phyloP scores from a whole-genome alignment of 2,797 vertebrate species.

The Mergus octosetaceus region DNA sequence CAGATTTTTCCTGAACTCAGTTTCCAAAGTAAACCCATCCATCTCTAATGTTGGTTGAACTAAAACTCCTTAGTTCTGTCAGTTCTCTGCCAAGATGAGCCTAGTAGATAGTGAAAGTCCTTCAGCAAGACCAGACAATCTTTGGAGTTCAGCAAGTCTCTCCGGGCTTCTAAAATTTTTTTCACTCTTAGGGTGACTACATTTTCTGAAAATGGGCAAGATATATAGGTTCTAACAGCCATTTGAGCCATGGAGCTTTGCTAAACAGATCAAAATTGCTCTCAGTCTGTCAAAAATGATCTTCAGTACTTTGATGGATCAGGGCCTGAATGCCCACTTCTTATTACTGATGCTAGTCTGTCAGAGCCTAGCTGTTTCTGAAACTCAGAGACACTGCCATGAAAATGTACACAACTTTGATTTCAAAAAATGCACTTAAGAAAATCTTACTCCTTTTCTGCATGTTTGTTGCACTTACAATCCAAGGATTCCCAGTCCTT shows the following conservation, averaged over 20 bases:
- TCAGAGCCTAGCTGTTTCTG: background rate
- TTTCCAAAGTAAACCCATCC: background rate
- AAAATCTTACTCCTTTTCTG: background rate
- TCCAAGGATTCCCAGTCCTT: background rate
- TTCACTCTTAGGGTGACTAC: background rate
- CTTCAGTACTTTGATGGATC: background rate
- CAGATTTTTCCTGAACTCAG: background rate
- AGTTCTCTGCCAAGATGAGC: background rate
- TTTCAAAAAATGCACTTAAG: background rate
- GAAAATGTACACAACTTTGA: background rate
- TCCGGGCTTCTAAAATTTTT: background rate
- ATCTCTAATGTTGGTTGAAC: background rate
- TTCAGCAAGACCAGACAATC: background rate
- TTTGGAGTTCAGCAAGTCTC: constrained; percentile 1
- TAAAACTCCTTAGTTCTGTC: background rate
- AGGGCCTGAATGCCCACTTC: background rate
- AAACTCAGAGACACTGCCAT: background rate
- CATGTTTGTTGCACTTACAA: background rate
- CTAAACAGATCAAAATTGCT: background rate
- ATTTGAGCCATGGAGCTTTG: background rate
- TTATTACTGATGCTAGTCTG: background rate
- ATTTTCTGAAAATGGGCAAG: background rate
- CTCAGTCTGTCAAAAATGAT: background rate
- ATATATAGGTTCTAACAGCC: background rate
- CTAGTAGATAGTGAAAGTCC: background rate